phyloP scores from a whole-genome alignment of 2,797 vertebrate genomes.

The Hyperoplus immaculatus region DNA sequence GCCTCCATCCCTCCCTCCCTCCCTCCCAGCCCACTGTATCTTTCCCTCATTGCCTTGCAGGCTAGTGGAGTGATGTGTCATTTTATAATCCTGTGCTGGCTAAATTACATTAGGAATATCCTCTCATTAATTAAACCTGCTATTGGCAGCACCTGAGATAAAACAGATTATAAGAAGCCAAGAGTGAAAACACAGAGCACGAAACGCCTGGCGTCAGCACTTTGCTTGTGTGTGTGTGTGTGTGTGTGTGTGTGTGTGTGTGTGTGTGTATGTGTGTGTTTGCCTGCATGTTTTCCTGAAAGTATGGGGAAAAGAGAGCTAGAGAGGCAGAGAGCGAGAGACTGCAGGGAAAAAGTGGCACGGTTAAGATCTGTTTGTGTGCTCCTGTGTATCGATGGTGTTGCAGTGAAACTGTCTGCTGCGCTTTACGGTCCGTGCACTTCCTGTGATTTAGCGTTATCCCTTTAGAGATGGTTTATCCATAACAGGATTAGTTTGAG shows the following conservation, averaged over 20 bases:
- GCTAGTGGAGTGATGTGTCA: slow-evolving; percentile 74
- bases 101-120: slow-evolving; percentile 85
- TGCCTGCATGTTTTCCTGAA: slow-evolving; percentile 37
- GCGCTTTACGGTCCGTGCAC: slow-evolving; percentile 18
- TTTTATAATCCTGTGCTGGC: slow-evolving; percentile 77
- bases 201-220: slow-evolving; percentile 77
- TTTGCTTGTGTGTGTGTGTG: slow-evolving; percentile 54
- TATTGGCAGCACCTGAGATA: slow-evolving; percentile 85
- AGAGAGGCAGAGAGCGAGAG: slow-evolving; percentile 26
- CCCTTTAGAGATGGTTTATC: slow-evolving; percentile 59
- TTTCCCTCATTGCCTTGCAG: slow-evolving; percentile 81
- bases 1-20: slow-evolving; percentile 13
- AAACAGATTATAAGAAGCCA: slow-evolving; percentile 84
- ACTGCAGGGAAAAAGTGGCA: slow-evolving; percentile 38
- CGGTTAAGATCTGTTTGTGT: slow-evolving; percentile 46
- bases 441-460: slow-evolving; percentile 48
- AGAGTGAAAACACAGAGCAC: slow-evolving; percentile 76
- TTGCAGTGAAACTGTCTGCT: slow-evolving; percentile 47
- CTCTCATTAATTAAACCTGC: slow-evolving; percentile 85
- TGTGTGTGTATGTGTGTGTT: neutral
- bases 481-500: slow-evolving; percentile 63
- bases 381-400: slow-evolving; percentile 55
- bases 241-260: slow-evolving; percentile 18
- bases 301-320: slow-evolving; percentile 28
- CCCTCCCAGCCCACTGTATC: slow-evolving; percentile 39